phyloP scores from a whole-genome alignment of 2,888 invertebrate genomes.

The Cantharis nigra region DNA sequence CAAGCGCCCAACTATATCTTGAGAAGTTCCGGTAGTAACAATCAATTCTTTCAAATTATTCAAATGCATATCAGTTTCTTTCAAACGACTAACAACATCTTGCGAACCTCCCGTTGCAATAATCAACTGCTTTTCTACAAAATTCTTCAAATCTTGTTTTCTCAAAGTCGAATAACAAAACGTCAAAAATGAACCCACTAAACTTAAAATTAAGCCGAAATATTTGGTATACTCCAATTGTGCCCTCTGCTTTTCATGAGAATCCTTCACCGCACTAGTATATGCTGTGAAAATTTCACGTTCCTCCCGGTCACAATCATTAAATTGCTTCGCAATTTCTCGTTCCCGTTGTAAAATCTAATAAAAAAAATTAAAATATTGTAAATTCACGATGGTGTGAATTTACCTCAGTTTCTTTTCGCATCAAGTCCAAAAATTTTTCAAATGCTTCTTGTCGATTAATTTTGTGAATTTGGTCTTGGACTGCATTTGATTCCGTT shows the following conservation, averaged over 20 bases:
- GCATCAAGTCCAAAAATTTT: constrained; percentile 73
- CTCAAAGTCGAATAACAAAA: constrained; percentile 48
- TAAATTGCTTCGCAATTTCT: constrained; percentile 64
- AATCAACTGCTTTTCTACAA: constrained; percentile 3
- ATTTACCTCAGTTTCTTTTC: constrained; percentile 66
- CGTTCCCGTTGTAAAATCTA: constrained; percentile 68
- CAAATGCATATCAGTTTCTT: constrained; percentile 13
- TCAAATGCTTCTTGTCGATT: constrained; percentile 72
- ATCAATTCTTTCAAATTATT: background rate
- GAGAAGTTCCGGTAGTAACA: background rate
- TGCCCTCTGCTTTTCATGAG: constrained; percentile 81
- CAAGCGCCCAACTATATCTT: constrained; percentile 2
- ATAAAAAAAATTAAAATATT: constrained; percentile 26
- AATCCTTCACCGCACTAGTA: constrained; percentile 76
- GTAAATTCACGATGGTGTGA: background rate
- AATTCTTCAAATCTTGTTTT: constrained; percentile 48
- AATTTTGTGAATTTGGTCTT: constrained; percentile 76
- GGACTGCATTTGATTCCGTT: constrained; percentile 69
- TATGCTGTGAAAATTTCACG: constrained; percentile 73
- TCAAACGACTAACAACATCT: constrained; percentile 4
- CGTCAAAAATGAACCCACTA: constrained; percentile 50
- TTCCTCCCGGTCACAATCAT: constrained; percentile 73
- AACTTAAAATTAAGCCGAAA: constrained; percentile 60
- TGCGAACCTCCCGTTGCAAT: background rate
- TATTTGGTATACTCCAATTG: constrained; percentile 85